Conservation (phyloP, 2,797 vertebrate species). For the Typhlichthys eigenmanni region DNA sequence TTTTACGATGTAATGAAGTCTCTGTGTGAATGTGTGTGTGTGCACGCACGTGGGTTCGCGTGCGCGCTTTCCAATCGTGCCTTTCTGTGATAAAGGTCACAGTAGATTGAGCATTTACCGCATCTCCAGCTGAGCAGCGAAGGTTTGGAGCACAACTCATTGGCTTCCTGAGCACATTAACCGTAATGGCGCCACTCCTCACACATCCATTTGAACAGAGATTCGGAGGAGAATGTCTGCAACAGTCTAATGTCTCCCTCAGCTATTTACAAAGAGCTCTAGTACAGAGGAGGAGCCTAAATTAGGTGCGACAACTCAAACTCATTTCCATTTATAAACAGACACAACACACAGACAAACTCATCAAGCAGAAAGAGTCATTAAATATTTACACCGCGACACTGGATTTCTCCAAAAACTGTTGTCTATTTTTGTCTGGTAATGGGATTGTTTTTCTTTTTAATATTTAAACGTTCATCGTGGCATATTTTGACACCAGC, state of each 20-base stretch:
- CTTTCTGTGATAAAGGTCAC: conserved; percentile 68
- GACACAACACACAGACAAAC: conserved; percentile 60
- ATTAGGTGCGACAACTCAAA: conserved; percentile 58
- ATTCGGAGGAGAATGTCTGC: conserved; percentile 52
- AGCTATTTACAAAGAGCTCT: conserved; percentile 59
- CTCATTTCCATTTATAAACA: conserved; percentile 52
- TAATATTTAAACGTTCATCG: conserved; percentile 70
- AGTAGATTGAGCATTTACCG: conserved; percentile 63
- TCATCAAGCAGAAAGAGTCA: conserved; percentile 56
- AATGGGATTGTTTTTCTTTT: conserved; percentile 64
- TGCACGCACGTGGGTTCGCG: not conserved
- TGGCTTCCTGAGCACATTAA: conserved; percentile 71
- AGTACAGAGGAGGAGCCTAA: conserved; percentile 56
- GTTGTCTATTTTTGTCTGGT: conserved; percentile 58
- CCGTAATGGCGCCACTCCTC: conserved; percentile 72
- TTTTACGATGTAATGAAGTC: conserved; percentile 55
- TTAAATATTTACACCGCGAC: conserved; percentile 75
- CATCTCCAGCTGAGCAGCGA: conserved; percentile 62
- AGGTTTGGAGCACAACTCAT: conserved; percentile 64
- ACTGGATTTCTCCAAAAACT: conserved; percentile 52
- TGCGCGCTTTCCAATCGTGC: conserved; percentile 22
- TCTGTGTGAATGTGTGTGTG: conserved; percentile 30
- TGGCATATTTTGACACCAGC: conserved; percentile 52
- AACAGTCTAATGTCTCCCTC: conserved; percentile 67
- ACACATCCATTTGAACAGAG: conserved; percentile 63